phyloP scores from a whole-genome alignment of 53 echinoderm and acorn worm genomes.

The Actinopyga echinites region DNA sequence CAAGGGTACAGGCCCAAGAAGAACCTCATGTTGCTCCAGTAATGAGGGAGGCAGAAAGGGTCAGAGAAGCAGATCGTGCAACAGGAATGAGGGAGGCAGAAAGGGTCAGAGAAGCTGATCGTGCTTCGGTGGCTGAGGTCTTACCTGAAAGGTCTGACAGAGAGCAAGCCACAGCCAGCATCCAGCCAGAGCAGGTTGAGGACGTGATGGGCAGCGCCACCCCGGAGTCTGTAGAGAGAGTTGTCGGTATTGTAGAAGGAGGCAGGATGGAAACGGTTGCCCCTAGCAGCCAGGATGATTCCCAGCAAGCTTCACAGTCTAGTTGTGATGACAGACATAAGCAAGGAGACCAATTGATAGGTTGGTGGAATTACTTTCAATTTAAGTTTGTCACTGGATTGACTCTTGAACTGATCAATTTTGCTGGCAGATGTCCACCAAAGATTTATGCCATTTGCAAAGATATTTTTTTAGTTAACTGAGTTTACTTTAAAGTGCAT shows the following conservation, averaged over 20 bases:
- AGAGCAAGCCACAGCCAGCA: constrained; percentile 25
- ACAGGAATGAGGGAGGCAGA: constrained; percentile 32
- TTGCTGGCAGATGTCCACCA: no score
- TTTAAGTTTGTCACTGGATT: no score
- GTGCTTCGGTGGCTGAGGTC: not conserved
- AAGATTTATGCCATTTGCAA: no score
- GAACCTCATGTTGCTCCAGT: constrained; percentile 18
- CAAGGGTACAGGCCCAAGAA: constrained; percentile 32
- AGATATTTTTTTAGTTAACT: no score
- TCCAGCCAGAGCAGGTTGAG: constrained; percentile 33
- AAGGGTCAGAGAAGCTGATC: not conserved
- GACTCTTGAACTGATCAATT: no score
- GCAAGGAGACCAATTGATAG: constrained; percentile 32
- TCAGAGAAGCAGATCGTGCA: not conserved
- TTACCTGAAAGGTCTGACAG: constrained; percentile 21
- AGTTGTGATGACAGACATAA: constrained; percentile 29
- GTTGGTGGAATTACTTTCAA: not conserved
- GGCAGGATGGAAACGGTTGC: constrained; percentile 24
- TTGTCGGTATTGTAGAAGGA: constrained; percentile 21
- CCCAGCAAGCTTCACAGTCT: constrained; percentile 42
- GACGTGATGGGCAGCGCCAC: constrained; percentile 9
- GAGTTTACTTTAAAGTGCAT: no score
- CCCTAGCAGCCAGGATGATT: constrained; percentile 6
- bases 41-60: constrained; percentile 33
- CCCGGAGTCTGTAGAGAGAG: constrained; percentile 10